Conservation (phyloP, 2,797 vertebrate genomes). For the Vireo griseus region DNA sequence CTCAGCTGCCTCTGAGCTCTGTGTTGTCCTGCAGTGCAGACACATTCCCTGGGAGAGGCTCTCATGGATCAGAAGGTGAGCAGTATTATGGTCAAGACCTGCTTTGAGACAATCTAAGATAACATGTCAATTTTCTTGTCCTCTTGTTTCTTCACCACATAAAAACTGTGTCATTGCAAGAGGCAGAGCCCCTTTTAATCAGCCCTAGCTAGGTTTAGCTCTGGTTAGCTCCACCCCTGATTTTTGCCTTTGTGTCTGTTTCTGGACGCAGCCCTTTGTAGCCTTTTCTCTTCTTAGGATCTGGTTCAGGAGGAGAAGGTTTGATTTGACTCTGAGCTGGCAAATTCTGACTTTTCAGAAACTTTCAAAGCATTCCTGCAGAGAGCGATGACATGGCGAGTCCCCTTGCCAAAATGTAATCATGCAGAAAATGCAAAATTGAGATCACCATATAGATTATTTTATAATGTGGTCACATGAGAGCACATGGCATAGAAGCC, state of each 20-base stretch:
- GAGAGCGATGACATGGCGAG: slow-evolving; percentile 57
- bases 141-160: background rate
- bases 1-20: background rate
- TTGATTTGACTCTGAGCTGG: slow-evolving; percentile 40
- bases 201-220: background rate
- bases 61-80: background rate
- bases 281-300: background rate
- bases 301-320: background rate
- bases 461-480: slow-evolving; percentile 70
- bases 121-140: rapidly evolving
- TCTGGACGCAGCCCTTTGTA: background rate
- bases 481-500: slow-evolving; percentile 43
- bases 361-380: slow-evolving; percentile 70
- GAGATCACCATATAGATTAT: slow-evolving; percentile 73
- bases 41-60: rapidly evolving
- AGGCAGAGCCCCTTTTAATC: background rate
- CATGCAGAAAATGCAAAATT: slow-evolving; percentile 75
- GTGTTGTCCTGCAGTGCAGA: background rate
- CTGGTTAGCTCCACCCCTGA: background rate
- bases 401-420: slow-evolving; percentile 74
- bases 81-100: background rate
- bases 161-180: background rate
- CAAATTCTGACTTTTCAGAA: slow-evolving; percentile 55
- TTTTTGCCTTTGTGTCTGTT: background rate
- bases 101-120: background rate